phyloP scores from a whole-genome alignment of 2,888 invertebrate genomes.

The Chymomyza amoena region DNA sequence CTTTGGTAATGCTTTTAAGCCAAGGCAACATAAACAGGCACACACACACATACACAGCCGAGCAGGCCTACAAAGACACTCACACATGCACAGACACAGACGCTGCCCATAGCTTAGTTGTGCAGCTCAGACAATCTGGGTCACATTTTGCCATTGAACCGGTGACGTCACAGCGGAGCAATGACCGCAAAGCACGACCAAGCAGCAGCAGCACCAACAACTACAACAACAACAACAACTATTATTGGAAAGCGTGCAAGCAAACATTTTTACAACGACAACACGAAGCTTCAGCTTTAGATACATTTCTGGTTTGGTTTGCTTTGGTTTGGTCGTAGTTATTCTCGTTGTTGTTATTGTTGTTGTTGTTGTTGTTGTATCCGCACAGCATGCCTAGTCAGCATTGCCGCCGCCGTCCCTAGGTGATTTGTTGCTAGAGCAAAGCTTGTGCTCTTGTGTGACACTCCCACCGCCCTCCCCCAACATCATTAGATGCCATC shows the following conservation, averaged over 20 bases:
- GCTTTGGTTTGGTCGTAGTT: constrained; percentile 8
- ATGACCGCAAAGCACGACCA: constrained; percentile 75
- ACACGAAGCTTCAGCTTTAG: constrained; percentile 51
- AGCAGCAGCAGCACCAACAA: constrained; percentile 42
- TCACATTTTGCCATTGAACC: constrained; percentile 80
- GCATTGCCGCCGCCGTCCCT: constrained; percentile 34
- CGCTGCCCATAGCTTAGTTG: constrained; percentile 63
- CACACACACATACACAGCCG: constrained; percentile 19
- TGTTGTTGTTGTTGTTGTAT: constrained; percentile 25
- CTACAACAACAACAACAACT: constrained; percentile 47
- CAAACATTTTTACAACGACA: constrained; percentile 71
- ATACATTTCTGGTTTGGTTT: constrained; percentile 68
- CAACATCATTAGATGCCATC: constrained; percentile 60
- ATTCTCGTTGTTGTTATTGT: constrained; percentile 18
- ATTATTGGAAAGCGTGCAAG: constrained; percentile 70
- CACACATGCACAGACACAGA: constrained; percentile 33
- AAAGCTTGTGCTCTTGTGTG: constrained; percentile 33
- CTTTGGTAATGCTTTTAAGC: constrained; percentile 2
- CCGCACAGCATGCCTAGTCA: constrained; percentile 15
- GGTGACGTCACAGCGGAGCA: constrained; percentile 79
- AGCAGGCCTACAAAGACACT: constrained; percentile 3
- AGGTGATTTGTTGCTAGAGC: constrained; percentile 70
- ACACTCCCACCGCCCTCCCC: constrained; percentile 43
- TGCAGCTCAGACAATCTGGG: constrained; percentile 79
- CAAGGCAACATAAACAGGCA: constrained; percentile 21